These are phyloP conservation scores for Ursus arctos DNA, from an alignment of 2,113 vertebrate species.

Conservation along the genomic window DNA sequence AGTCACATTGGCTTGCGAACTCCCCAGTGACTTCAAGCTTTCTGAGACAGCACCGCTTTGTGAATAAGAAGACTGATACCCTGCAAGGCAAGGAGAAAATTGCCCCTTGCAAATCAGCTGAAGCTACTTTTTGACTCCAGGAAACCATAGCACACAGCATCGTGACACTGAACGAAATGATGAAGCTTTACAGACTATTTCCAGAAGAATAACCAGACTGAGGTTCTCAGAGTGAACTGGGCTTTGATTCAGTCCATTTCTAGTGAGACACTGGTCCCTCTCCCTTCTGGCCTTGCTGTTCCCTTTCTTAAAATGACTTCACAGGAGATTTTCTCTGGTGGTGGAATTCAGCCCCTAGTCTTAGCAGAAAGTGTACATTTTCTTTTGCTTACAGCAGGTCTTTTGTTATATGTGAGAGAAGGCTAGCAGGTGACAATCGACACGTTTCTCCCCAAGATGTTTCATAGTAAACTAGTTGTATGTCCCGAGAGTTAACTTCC, in stretches of 20 bases:
- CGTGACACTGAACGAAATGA: rapidly evolving
- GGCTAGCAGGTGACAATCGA: neutral
- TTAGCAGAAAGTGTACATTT: neutral
- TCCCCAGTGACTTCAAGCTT: neutral
- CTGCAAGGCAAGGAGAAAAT: neutral
- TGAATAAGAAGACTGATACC: neutral
- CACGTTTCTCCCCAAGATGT: neutral
- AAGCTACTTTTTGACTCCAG: neutral
- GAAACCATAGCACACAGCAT: rapidly evolving
- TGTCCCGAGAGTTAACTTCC: neutral
- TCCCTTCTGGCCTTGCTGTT: neutral
- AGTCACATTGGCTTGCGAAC: neutral
- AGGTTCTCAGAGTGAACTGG: neutral
- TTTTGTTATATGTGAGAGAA: neutral
- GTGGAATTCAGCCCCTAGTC: neutral
- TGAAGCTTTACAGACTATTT: neutral
- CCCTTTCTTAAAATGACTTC: neutral
- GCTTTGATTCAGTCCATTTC: neutral
- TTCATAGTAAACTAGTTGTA: neutral
- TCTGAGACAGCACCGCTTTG: neutral
- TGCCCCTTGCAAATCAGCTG: neutral
- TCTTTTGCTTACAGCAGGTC: neutral
- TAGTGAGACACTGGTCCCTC: too few species aligned
- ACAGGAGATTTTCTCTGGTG: neutral
- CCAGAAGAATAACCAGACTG: neutral